These are phyloP conservation scores for Drosophila tripunctata DNA, from an alignment of 2,888 invertebrate species.

Conservation along the genomic window DNA sequence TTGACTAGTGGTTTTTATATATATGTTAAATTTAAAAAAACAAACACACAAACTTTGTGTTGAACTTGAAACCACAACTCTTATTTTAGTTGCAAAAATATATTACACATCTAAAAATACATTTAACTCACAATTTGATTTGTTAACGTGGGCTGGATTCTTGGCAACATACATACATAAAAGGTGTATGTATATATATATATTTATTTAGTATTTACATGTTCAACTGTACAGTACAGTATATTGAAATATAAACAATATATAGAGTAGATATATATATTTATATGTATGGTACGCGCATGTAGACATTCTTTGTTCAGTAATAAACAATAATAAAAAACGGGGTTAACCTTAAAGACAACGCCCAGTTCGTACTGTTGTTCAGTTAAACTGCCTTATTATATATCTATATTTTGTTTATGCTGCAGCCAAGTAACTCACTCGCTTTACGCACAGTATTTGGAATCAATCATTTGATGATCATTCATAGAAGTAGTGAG, in stretches of 20 bases:
- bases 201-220: conserved; percentile 1
- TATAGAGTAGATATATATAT: not conserved
- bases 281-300: conserved; percentile 3
- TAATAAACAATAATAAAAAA: conserved; percentile 8
- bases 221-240: not conserved
- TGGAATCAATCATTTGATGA: conserved; percentile 79
- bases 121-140: conserved; percentile 64
- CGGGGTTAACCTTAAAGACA: conserved; percentile 1
- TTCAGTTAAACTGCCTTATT: conserved; percentile 13
- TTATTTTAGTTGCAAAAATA: conserved; percentile 60
- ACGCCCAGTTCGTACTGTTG: conserved; percentile 17
- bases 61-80: conserved; percentile 76
- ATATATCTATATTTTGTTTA: conserved; percentile 20
- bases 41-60: conserved; percentile 43
- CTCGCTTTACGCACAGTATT: conserved; percentile 29
- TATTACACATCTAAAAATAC: conserved; percentile 69
- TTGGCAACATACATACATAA: conserved; percentile 59
- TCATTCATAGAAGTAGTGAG: conserved; percentile 82
- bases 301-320: conserved; percentile 19
- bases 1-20: conserved; percentile 56
- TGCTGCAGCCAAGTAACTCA: conserved; percentile 24
- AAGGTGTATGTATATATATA: conserved; percentile 14
- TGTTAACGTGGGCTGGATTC: conserved; percentile 61
- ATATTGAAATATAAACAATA: not conserved
- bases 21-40: conserved; percentile 25